Conservation (phyloP, 2,113 vertebrate genomes). For the Mystacornis crossleyi region DNA sequence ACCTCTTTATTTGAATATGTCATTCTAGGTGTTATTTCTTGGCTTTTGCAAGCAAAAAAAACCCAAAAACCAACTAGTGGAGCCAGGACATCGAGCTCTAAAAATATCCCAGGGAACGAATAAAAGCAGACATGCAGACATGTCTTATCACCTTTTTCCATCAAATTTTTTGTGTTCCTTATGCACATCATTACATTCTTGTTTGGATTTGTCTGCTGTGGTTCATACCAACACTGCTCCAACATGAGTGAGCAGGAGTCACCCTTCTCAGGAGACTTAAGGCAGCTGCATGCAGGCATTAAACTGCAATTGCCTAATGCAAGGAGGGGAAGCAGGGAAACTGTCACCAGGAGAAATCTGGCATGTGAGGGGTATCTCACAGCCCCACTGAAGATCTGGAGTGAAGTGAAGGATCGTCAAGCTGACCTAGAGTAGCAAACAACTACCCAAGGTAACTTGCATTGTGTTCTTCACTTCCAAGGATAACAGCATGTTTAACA, state of each 20-base stretch:
- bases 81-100: neutral
- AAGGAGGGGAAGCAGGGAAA: neutral
- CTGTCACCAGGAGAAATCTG: neutral
- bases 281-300: rapidly evolving
- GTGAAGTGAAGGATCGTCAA: neutral
- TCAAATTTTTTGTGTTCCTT: neutral
- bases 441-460: neutral
- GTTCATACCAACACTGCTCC: neutral
- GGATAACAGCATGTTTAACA: neutral
- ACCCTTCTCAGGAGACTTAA: neutral
- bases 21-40: neutral
- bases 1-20: neutral
- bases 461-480: neutral
- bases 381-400: neutral
- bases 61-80: neutral
- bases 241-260: neutral
- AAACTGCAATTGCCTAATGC: neutral
- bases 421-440: neutral
- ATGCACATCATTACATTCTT: neutral
- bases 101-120: neutral
- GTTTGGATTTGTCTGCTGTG: neutral
- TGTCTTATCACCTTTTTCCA: neutral
- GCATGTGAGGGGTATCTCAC: neutral
- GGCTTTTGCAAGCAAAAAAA: neutral
- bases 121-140: neutral